A percentile compares a stretch with the other conserved stretches of the same genome.
These are phyloP conservation scores for Bombus vancouverensis DNA, from an alignment of 1,140 invertebrate genomes.

Conservation along the genomic window DNA sequence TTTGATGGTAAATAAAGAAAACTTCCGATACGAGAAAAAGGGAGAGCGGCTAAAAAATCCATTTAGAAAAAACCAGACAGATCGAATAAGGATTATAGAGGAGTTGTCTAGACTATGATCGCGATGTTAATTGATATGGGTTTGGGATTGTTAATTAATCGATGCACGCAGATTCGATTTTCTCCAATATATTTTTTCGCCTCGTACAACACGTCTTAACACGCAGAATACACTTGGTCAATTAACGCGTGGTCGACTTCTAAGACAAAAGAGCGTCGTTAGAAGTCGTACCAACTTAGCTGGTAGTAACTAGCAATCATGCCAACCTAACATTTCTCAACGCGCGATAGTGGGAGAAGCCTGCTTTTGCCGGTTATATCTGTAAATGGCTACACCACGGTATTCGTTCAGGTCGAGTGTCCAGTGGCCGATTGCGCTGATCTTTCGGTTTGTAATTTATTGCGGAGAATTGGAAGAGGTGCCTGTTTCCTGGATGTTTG, in stretches of 20 bases:
- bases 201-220: too few relatives aligned
- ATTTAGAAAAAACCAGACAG: background rate
- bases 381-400: background rate
- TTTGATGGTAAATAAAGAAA: background rate
- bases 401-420: constrained; percentile 16
- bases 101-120: background rate
- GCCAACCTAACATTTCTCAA: too few relatives aligned
- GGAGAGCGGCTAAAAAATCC: background rate
- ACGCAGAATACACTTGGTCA: too few relatives aligned
- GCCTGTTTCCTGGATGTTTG: constrained; percentile 9
- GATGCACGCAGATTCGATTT: too few relatives aligned
- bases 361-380: constrained; percentile 12
- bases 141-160: too few relatives aligned
- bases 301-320: too few relatives aligned
- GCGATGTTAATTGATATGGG: background rate
- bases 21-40: background rate
- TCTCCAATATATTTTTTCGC: too few relatives aligned
- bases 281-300: too few relatives aligned
- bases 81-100: background rate
- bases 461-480: constrained; percentile 15
- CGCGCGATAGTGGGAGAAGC: background rate
- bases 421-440: constrained; percentile 32
- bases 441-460: constrained; percentile 37
- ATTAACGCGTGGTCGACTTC: too few relatives aligned
- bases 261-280: too few relatives aligned